Base-by-base conservation (phyloP, 2,113 vertebrate species). In the Grantiella picta region DNA sequence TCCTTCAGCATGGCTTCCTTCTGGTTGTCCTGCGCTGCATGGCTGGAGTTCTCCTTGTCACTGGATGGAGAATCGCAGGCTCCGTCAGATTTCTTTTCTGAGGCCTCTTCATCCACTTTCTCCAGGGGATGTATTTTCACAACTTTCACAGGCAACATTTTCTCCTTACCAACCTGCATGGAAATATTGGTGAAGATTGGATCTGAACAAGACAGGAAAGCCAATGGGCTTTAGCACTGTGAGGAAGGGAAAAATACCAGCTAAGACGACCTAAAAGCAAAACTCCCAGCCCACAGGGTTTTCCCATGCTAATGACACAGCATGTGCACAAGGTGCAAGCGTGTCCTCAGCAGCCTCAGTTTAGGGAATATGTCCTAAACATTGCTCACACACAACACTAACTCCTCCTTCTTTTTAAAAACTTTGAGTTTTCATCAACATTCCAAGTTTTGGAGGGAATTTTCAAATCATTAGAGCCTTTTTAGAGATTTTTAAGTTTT, bases 41-140 rank as follows among this genome's bases (percentile, higher is more conserved):
- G 99, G 92, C 98, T 98, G 71, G 99, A 98, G 22, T 99, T 99
- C 91, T 99, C 99, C 94, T 99, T 99, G 97, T 99, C 99, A 69
- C 99, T 99, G 82, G 99, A 99, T 2, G 99, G 99, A 72, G 99
- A 99, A 95, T 99, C 99, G 45, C 99, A 99, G 23, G 99, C 98
- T 22, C 98, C 98, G 3, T 99, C 98, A 44, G 99, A 97, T 95
- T 99, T 99, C 97, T 99, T 99, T 94, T 99, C 99, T 0, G 97
- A 94, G 2, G 97, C 78, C 35, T 99, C 98, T 31, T 99, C 98
- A 5, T 99, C 98, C 13, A 71, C 96, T 54, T 98, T 98, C 93
- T 99, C 99, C 80, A 99, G 94, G 18, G 99, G 99, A 94, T 99
- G 99, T 93, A 99, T 97, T 95, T 99, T 99, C 70, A 99, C 96